Evolutionary conservation across 2,113 vertebrate genomes (phyloP).

Genomic region (Rhabdornis inornatus): DNA sequence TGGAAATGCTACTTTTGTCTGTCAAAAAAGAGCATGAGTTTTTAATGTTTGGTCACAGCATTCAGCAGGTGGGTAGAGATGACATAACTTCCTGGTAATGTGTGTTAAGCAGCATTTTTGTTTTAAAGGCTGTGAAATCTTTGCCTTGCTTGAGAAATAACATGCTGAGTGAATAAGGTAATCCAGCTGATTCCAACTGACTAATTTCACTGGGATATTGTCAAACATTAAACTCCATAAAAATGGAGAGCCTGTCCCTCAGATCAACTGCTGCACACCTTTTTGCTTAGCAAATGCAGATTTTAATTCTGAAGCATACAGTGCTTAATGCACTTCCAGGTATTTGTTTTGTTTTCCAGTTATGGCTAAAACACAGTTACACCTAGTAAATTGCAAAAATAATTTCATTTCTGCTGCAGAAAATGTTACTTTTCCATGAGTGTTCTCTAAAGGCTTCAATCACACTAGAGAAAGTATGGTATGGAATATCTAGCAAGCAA

Average conservation of each 20-base stretch:
- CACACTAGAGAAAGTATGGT: not conserved
- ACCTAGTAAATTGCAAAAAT: not conserved
- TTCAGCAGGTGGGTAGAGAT: not conserved
- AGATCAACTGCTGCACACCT: not conserved
- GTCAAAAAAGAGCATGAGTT: not conserved
- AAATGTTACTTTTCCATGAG: not conserved
- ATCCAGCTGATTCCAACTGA: not conserved
- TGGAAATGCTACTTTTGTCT: slow-evolving; percentile 1
- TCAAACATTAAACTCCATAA: not conserved
- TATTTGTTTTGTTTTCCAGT: not conserved
- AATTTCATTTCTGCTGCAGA: not conserved
- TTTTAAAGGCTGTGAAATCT: not conserved
- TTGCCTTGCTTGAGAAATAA: not conserved
- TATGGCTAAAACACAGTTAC: not conserved
- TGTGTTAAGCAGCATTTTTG: not conserved
- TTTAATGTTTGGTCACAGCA: not conserved
- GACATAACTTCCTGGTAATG: not conserved
- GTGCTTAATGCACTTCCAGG: not conserved
- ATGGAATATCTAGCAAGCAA: not conserved
- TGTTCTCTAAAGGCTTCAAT: not conserved
- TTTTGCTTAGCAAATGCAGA: not conserved
- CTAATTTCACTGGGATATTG: not conserved
- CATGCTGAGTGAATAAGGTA: not conserved
- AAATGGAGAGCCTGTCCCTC: not conserved
- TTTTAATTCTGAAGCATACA: not conserved